phyloP scores from a whole-genome alignment of 2,113 vertebrate genomes.

The Apodemus speciosus region DNA sequence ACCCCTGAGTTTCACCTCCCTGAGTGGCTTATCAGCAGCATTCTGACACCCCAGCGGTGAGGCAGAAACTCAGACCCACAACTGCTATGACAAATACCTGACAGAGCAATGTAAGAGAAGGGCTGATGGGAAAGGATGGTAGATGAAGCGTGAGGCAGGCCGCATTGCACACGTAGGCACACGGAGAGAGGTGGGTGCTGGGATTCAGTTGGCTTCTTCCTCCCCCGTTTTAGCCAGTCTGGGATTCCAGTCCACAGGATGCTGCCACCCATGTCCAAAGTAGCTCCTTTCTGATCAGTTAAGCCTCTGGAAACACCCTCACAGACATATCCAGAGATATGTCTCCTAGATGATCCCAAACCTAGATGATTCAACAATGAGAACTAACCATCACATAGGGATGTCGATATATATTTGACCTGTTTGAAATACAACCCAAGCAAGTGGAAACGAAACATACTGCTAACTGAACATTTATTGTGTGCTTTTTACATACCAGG shows the following conservation, averaged over 20 bases:
- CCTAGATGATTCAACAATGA: background rate
- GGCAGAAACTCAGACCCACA: too few relatives aligned
- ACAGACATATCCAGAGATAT: background rate
- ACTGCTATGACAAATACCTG: background rate
- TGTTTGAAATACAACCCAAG: constrained; percentile 34
- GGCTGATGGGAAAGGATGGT: background rate
- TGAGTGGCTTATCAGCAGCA: too few relatives aligned
- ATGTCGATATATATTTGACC: constrained; percentile 16
- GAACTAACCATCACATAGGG: background rate
- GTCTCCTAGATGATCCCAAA: background rate
- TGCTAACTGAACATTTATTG: constrained; percentile 30
- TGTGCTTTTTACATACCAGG: background rate
- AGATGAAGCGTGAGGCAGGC: background rate
- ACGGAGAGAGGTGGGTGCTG: background rate
- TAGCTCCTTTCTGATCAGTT: background rate
- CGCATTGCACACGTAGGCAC: too few relatives aligned
- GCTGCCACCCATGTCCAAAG: background rate
- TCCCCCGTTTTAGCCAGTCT: background rate
- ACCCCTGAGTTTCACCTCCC: too few relatives aligned
- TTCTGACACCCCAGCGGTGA: too few relatives aligned
- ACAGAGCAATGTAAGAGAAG: background rate
- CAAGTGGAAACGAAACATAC: constrained; percentile 41
- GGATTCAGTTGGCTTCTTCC: background rate
- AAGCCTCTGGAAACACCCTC: background rate
- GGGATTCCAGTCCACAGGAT: background rate